Evolutionary conservation across 1,140 invertebrate species (phyloP).

Genomic region (Solenopsis fugax): DNA sequence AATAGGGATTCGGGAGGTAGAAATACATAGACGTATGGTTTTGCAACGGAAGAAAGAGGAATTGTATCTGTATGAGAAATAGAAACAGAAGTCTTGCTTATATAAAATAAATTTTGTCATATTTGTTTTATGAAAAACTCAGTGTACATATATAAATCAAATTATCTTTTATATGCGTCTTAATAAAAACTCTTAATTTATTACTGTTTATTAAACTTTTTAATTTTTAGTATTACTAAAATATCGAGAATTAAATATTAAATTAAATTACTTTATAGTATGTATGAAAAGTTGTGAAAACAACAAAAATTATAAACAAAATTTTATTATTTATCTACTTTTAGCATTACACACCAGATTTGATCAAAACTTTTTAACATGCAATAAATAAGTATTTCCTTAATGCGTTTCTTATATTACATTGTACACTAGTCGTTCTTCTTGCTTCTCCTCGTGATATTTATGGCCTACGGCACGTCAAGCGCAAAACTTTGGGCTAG

Average conservation of each 20-base stretch:
- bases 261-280: neutral
- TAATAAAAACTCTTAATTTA: neutral
- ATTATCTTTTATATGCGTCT: neutral
- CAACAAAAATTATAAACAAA: neutral
- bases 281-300: neutral
- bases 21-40: neutral
- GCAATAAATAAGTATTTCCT: slow-evolving; percentile 1
- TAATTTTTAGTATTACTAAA: neutral
- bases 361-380: neutral
- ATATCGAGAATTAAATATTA: neutral
- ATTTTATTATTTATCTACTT: neutral
- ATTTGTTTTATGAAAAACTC: neutral
- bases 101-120: neutral
- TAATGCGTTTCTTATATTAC: neutral
- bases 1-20: neutral
- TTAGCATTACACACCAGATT: neutral
- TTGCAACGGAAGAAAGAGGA: neutral
- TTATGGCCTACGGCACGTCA: neutral
- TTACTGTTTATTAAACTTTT: neutral
- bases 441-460: neutral
- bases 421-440: slow-evolving; percentile 6
- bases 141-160: neutral
- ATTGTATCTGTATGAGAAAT: neutral
- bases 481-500: neutral
- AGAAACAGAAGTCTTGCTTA: neutral